Percentiles rank a stretch among this genome's conserved stretches.
Evolutionary conservation across 2,113 vertebrate species (phyloP).

Genomic region (Nothobranchius kuhntae): DNA sequence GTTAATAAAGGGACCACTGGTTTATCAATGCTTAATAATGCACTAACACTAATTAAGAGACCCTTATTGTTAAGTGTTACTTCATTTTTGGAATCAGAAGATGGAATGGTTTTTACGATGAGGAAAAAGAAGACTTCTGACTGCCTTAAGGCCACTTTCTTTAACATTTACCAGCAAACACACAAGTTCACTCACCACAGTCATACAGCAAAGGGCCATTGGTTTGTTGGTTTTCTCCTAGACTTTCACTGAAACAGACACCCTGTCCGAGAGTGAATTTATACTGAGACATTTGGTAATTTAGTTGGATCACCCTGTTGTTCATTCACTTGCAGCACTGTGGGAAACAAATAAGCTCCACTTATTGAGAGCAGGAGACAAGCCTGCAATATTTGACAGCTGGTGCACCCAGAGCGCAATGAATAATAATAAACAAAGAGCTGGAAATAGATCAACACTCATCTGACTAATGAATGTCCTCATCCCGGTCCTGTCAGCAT

Average conservation of each 20-base stretch:
- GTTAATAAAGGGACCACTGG: too few relatives aligned
- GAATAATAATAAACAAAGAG: not conserved
- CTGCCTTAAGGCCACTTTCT: not conserved
- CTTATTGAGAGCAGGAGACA: not conserved
- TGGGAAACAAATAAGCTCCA: slow-evolving; percentile 8
- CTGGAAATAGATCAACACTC: not conserved
- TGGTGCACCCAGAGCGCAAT: not conserved
- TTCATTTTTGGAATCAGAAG: too few relatives aligned
- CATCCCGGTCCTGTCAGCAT: not conserved
- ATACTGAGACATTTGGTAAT: not conserved
- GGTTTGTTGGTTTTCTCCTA: not conserved
- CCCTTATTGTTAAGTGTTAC: too few relatives aligned
- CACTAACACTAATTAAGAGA: too few relatives aligned
- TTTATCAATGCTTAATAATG: too few relatives aligned
- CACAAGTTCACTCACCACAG: not conserved
- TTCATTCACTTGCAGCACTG: not conserved
- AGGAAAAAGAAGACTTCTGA: not conserved
- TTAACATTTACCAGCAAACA: not conserved
- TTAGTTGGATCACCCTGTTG: not conserved
- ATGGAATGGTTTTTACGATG: not conserved
- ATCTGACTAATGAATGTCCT: not conserved
- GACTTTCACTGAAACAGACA: not conserved
- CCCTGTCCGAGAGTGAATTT: not conserved
- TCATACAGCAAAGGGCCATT: not conserved
- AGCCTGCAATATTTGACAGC: not conserved